Conservation (phyloP, 2,888 invertebrate genomes). For the Eudasyphora cyanicolor region DNA sequence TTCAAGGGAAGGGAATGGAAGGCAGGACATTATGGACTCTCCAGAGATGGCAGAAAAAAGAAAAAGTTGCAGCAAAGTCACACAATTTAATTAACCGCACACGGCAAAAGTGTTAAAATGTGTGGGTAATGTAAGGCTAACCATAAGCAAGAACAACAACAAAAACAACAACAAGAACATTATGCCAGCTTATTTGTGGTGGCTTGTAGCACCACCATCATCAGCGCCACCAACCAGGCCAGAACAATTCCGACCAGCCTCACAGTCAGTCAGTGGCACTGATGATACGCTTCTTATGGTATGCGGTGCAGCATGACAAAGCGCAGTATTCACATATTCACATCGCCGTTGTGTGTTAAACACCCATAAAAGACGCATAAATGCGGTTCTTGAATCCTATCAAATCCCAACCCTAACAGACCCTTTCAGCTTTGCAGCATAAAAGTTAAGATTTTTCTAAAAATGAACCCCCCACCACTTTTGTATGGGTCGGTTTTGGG, state of each 20-base stretch:
- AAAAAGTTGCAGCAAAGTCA: conserved; percentile 4
- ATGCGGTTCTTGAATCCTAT: conserved; percentile 41
- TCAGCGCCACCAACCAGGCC: not conserved
- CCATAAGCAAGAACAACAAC: conserved; percentile 36
- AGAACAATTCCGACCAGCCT: not conserved
- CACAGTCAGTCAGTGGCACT: not conserved
- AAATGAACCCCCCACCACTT: conserved; percentile 17
- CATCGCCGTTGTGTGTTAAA: conserved; percentile 13
- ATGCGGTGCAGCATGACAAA: conserved; percentile 9
- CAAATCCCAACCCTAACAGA: not conserved
- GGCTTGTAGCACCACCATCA: not conserved
- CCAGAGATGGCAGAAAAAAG: not conserved
- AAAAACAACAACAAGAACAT: no score
- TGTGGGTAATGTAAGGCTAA: conserved; percentile 29
- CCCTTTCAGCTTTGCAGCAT: not conserved
- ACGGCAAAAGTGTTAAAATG: conserved; percentile 56
- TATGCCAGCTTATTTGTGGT: conserved; percentile 1
- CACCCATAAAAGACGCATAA: conserved; percentile 31
- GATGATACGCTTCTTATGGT: not conserved
- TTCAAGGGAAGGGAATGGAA: no score
- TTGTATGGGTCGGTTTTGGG: not conserved
- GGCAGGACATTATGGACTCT: no score
- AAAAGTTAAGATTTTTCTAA: conserved; percentile 25
- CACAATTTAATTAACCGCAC: conserved; percentile 62
- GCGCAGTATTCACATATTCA: not conserved